Base-by-base conservation (phyloP, 2,797 vertebrate genomes). In the Gambelia wislizenii region DNA sequence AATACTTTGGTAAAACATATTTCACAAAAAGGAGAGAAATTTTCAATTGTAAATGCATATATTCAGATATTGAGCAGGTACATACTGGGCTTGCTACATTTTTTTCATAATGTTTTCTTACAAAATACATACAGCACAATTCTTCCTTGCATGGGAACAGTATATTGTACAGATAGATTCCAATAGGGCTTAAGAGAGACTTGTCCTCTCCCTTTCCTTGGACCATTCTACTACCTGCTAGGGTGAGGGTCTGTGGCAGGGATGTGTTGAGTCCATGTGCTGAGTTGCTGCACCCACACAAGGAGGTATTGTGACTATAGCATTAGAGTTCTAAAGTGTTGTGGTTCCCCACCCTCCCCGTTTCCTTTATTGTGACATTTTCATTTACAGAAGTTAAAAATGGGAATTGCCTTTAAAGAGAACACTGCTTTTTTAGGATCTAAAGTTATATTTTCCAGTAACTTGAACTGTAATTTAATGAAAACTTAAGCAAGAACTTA, bases 391-490 rank as follows among this genome's bases (percentile, higher is more conserved):
- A 90, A 56, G 91, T 89, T 89, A 93, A 87, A 96, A 96, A 97
- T 97, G 97, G 96, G 93, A 97, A 93, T 89, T 92, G 33, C 92
- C 93, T 94, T 95, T 92, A 90, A 94, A 95, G 96, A 97, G 97
- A 97, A 97, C 95, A 97, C 97, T 97, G 97, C 96, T 97, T 97
- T 81, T 96, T 96, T 95, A 96, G 87, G 96, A 95, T 93, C 95
- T 95, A 96, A 95, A 96, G 94, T 94, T 96, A 94, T 95, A 95
- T 97, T 97, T 97, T 96, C 94, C 95, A 96, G 70, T 95, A 97
- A 96, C 95, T 95, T 96, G 94, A 96, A 89, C 86, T 96, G 94
- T 95, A 93, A 92, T 95, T 96, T 96, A 95, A 92, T 95, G 93
- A 92, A 95, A 92, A 92, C 93, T 94, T 92, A 95, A 90, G 91